phyloP scores from a whole-genome alignment of 2,113 vertebrate species.

The Salvator merianae region DNA sequence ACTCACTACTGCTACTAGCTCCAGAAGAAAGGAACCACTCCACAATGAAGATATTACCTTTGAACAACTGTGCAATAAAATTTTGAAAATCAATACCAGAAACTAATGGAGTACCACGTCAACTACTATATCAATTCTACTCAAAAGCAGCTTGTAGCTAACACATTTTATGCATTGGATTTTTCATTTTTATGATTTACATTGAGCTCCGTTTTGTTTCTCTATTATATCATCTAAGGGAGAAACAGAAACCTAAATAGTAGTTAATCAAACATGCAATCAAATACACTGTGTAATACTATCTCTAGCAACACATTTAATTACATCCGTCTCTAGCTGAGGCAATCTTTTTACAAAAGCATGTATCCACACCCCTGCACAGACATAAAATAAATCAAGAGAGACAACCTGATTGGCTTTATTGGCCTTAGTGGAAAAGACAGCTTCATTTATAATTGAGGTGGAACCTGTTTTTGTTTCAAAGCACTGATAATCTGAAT shows the following conservation, averaged over 20 bases:
- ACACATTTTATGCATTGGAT: constrained; percentile 42
- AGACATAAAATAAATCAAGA: constrained; percentile 67
- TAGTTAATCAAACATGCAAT: constrained; percentile 76
- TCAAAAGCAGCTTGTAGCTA: constrained; percentile 53
- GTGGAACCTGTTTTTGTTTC: background rate
- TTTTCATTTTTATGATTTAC: constrained; percentile 63
- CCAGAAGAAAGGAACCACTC: constrained; percentile 10
- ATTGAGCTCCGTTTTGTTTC: constrained; percentile 66
- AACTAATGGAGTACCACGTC: constrained; percentile 32
- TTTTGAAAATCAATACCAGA: background rate
- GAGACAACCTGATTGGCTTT: constrained; percentile 51
- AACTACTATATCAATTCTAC: constrained; percentile 23
- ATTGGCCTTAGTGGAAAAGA: constrained; percentile 38
- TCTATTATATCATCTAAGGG: constrained; percentile 68
- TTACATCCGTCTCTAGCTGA: constrained; percentile 63
- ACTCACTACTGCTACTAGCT: background rate
- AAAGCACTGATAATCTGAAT: background rate
- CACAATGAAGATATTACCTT: constrained; percentile 29
- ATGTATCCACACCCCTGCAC: constrained; percentile 61
- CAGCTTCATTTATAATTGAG: constrained; percentile 6
- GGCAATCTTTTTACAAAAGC: constrained; percentile 68
- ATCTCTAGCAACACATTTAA: constrained; percentile 67
- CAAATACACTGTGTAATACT: constrained; percentile 71
- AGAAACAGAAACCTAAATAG: constrained; percentile 73
- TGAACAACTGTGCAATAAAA: constrained; percentile 6